Evolutionary conservation across 2,888 invertebrate species (phyloP), one percentile per base, ranked within the genome.

Genomic region (Trissonchulus sp.): DNA sequence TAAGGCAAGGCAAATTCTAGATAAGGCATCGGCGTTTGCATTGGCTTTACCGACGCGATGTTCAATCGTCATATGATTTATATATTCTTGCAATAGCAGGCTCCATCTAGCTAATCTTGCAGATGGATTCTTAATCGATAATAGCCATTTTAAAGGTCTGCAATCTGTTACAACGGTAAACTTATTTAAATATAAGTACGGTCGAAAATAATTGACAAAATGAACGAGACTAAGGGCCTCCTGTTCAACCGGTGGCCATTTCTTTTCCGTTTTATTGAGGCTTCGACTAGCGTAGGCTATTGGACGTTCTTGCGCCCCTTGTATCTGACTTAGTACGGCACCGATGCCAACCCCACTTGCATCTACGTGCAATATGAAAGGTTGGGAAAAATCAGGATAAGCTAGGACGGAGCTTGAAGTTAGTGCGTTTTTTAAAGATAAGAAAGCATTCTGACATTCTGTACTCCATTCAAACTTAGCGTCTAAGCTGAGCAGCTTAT

Each of bases 171-270:
- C 15, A 8, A 65, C 34, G 3, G 65, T 65, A 28, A 65, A 65
- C 8, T 28, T 15, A 18, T 79, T 36, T 0, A 83, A 81, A 68
- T 85, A 84, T 0, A 87, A 78, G 75, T 86, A 87, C 0, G 82
- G 83, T 28, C 84, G 75, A 74, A 85, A 86, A 76, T 85, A 84
- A 2, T 80, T 69, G 0, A 78, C 74, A 2, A 76, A 78, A 28
- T 68, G 78, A 15, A 81, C 79, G 8, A 80, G 76, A 0, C 78
- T 80, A 3, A 80, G 76, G 62, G 79, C 71, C 65, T 81, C 80
- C 31, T 76, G 76, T 35, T 82, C 79, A 0, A 79, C 77, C 3
- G 79, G 76, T 0, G 79, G 75, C 75, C 80, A 80, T 33, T 85
- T 85, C 0, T 77, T 72, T 78, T 86, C 85, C n/a, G 82, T 79